Evolutionary conservation across 2,888 invertebrate species (phyloP).

Genomic region (Limnephilus lunatus): DNA sequence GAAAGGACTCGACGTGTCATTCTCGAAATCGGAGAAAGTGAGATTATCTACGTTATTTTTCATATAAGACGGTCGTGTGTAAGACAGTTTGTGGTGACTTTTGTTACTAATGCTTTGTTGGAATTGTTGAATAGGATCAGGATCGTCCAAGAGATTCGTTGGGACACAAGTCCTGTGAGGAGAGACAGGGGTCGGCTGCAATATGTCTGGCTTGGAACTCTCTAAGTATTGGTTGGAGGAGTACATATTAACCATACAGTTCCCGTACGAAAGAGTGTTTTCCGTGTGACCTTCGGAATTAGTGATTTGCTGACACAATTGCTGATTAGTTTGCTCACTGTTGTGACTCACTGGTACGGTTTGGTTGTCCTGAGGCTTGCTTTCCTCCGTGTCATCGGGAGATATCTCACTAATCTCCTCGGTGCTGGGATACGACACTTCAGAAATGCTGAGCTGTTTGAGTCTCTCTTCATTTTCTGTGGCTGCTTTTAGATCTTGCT

Average conservation of each 20-base stretch:
- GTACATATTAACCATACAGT: slow-evolving; percentile 4
- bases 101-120: slow-evolving; percentile 67
- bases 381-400: slow-evolving; percentile 74
- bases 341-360: slow-evolving; percentile 69
- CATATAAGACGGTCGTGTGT: slow-evolving; percentile 51
- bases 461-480: slow-evolving; percentile 76
- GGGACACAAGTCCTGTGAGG: slow-evolving; percentile 71
- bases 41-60: slow-evolving; percentile 72
- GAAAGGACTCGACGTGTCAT: slow-evolving; percentile 94
- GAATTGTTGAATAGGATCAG: slow-evolving; percentile 72
- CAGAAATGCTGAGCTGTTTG: slow-evolving; percentile 78
- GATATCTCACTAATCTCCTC: slow-evolving; percentile 79
- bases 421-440: slow-evolving; percentile 80
- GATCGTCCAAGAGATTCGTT: slow-evolving; percentile 73
- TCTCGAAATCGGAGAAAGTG: slow-evolving; percentile 89
- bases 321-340: slow-evolving; percentile 65
- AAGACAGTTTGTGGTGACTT: slow-evolving; percentile 47
- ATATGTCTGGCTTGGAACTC: slow-evolving; percentile 68
- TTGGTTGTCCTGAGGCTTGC: slow-evolving; percentile 68
- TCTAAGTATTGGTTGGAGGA: slow-evolving; percentile 37
- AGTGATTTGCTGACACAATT: neutral
- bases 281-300: slow-evolving; percentile 28
- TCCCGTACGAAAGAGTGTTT: slow-evolving; percentile 46
- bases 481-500: slow-evolving; percentile 76
- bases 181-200: slow-evolving; percentile 75